A percentile compares a stretch with the other conserved stretches of the same genome.
Conservation (phyloP, 2,797 vertebrate genomes). For the Ctenochaetus hawaiiensis region DNA sequence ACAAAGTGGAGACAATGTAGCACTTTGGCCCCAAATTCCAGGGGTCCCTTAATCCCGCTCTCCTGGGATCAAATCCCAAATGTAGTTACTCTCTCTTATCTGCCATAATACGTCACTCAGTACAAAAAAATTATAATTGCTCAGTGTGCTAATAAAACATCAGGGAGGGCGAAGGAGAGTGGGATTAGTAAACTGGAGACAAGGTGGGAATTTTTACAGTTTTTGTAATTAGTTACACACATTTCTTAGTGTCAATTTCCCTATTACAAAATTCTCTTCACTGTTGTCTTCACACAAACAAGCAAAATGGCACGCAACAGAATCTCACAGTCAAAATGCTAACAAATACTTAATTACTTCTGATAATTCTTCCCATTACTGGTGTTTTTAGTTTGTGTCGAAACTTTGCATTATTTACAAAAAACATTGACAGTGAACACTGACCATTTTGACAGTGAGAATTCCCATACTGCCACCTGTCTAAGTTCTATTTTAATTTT, state of each 20-base stretch:
- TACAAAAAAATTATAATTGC: constrained; percentile 7
- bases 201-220: constrained; percentile 7
- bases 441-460: no score
- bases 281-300: constrained; percentile 5
- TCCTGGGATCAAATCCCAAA: constrained; percentile 27
- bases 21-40: constrained; percentile 18
- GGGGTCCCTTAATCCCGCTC: constrained; percentile 5
- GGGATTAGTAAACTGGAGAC: constrained; percentile 10
- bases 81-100: constrained; percentile 5
- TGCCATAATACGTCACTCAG: constrained; percentile 17
- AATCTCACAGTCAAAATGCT: not conserved
- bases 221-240: constrained; percentile 6
- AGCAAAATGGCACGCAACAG: not conserved
- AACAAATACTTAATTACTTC: not conserved
- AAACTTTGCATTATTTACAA: not conserved
- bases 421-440: no score
- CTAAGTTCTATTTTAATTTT: not conserved
- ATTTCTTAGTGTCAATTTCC: constrained; percentile 9
- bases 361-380: not conserved
- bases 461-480: not conserved
- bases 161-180: constrained; percentile 8
- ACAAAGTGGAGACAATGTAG: constrained; percentile 27
- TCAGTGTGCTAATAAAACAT: constrained; percentile 11
- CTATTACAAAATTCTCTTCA: not conserved
- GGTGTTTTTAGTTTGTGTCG: not conserved